Conservation (phyloP, 2,797 vertebrate species). For the Pseudochirops corinnae region DNA sequence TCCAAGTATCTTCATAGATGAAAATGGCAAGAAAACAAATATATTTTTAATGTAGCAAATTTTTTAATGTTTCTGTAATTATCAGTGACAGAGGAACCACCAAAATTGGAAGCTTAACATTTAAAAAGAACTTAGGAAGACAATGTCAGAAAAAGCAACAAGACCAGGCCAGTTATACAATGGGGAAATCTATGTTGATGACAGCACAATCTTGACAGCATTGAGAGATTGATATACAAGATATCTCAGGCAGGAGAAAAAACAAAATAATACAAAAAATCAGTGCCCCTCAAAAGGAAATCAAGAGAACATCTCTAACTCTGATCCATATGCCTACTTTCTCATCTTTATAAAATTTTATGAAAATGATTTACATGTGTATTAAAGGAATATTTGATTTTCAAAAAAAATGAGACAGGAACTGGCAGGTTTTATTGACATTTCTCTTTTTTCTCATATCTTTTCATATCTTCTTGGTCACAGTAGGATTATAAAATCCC, state of each 20-base stretch:
- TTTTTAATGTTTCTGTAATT: neutral
- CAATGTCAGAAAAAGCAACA: neutral
- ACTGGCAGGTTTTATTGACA: neutral
- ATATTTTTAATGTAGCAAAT: neutral
- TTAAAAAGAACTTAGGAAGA: neutral
- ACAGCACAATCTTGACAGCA: neutral
- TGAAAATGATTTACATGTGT: neutral
- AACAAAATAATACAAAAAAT: neutral
- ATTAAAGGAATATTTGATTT: neutral
- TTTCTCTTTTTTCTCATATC: neutral
- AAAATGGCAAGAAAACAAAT: neutral
- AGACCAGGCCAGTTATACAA: neutral
- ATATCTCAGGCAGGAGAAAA: neutral
- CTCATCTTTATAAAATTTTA: neutral
- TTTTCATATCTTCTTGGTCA: neutral
- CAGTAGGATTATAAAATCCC: neutral
- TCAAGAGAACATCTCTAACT: neutral
- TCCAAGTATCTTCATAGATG: neutral
- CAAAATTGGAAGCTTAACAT: neutral
- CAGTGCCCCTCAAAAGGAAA: neutral
- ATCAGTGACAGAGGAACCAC: neutral
- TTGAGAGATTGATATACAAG: neutral
- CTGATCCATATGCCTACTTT: neutral
- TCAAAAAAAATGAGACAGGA: neutral
- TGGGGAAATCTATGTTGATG: neutral